Evolutionary conservation across 64 coral and sea anemone species (phyloP).

Genomic region (Pocillopora damicornis): DNA sequence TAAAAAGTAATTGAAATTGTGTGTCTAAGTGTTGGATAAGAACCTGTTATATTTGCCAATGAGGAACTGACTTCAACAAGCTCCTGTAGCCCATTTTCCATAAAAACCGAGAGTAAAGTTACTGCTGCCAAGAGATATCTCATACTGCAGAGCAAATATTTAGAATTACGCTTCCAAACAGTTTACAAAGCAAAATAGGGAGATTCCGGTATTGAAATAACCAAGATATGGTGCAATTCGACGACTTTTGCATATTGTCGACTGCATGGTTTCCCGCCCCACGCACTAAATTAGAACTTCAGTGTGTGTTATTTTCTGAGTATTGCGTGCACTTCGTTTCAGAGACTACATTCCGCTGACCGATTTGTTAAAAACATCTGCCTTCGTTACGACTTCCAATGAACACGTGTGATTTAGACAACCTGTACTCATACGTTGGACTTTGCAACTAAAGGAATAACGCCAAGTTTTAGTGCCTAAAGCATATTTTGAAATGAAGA

Average conservation of each 20-base stretch:
- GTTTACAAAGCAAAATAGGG: not conserved
- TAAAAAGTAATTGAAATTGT: not conserved
- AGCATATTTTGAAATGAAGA: not conserved
- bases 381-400: too few relatives aligned
- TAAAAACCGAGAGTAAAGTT: slow-evolving; percentile 8
- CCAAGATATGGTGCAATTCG: not conserved
- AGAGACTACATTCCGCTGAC: not conserved
- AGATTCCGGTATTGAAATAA: not conserved
- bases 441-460: not conserved
- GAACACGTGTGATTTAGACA: not conserved
- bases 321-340: not conserved
- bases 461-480: too few relatives aligned
- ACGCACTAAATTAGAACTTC: not conserved
- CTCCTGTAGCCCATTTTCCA: not conserved
- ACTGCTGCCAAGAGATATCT: slow-evolving; percentile 18
- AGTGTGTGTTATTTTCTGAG: not conserved
- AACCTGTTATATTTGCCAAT: slow-evolving; percentile 56
- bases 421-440: not conserved
- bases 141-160: not conserved
- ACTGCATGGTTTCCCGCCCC: not conserved
- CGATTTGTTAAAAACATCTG: not conserved
- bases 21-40: not conserved
- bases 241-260: not conserved
- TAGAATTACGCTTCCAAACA: not conserved
- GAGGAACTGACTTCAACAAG: not conserved